Conservation (phyloP, 2,113 vertebrate genomes). For the Maccullochella peelii region DNA sequence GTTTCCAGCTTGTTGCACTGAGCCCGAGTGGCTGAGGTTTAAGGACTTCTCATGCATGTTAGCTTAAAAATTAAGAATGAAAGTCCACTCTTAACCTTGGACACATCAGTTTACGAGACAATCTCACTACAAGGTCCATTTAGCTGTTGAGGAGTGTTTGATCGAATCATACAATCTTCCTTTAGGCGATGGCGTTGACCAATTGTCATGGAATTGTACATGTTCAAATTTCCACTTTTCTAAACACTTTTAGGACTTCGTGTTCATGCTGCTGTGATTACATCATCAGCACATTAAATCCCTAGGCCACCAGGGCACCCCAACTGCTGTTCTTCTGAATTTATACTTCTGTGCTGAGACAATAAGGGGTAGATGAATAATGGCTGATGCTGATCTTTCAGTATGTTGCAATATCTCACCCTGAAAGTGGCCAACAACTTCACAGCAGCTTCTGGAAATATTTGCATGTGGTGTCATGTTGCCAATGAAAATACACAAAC, state of each 20-base stretch:
- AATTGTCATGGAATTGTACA: neutral
- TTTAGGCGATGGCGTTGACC: neutral
- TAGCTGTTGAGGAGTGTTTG: too few relatives aligned
- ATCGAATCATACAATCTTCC: too few relatives aligned
- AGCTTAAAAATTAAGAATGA: too few relatives aligned
- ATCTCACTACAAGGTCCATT: too few relatives aligned
- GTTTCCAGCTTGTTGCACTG: too few relatives aligned
- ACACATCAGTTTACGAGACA: too few relatives aligned
- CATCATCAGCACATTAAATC: too few relatives aligned
- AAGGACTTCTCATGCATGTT: too few relatives aligned
- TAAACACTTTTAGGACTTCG: neutral
- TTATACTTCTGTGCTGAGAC: neutral
- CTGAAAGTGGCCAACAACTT: neutral
- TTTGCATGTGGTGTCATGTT: neutral
- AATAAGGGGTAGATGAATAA: neutral
- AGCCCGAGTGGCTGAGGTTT: too few relatives aligned
- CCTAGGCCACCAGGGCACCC: too few relatives aligned
- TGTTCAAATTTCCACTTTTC: neutral
- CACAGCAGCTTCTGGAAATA: constrained; percentile 5
- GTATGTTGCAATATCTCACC: constrained; percentile 1
- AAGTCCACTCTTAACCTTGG: too few relatives aligned
- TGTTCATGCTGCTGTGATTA: too few relatives aligned
- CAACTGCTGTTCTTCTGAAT: neutral
- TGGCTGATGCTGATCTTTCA: neutral
- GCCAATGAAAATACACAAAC: constrained; percentile 17